phyloP scores from a whole-genome alignment of 2,113 vertebrate species.

The Pelusios castaneus region DNA sequence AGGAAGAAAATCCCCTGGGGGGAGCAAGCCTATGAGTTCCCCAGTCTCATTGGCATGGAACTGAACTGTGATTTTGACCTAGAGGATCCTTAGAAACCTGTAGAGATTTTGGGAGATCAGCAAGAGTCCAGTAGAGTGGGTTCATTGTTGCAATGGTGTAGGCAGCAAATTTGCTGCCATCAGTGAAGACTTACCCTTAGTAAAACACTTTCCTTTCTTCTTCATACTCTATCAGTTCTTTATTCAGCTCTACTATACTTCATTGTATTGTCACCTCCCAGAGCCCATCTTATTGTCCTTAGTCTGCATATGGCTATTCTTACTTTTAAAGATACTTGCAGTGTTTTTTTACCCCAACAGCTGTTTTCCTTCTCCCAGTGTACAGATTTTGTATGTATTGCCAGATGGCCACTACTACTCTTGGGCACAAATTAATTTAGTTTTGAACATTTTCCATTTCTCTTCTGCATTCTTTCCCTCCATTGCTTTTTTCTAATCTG shows the following conservation, averaged over 20 bases:
- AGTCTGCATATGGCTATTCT: not conserved
- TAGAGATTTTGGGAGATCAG: too few relatives aligned
- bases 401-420: constrained; percentile 48
- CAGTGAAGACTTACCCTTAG: too few relatives aligned
- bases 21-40: too few relatives aligned
- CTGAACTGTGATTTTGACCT: too few relatives aligned
- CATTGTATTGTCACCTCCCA: not conserved
- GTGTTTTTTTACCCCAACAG: not conserved
- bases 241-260: not conserved
- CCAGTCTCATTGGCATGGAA: too few relatives aligned
- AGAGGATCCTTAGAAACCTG: too few relatives aligned
- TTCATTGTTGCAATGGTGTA: too few relatives aligned
- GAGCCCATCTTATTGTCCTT: not conserved
- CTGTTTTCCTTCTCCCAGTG: not conserved
- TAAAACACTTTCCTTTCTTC: not conserved
- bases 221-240: not conserved
- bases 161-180: too few relatives aligned
- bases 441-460: constrained; percentile 23
- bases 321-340: not conserved
- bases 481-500: constrained; percentile 22
- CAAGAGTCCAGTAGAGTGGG: too few relatives aligned
- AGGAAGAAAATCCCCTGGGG: too few relatives aligned
- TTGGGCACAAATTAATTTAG: constrained; percentile 36
- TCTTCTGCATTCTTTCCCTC: constrained; percentile 32
- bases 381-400: not conserved